Evolutionary conservation across 2,113 vertebrate species (phyloP), one percentile per base, ranked within the genome.

Genomic region (Cochlearius cochlearius): DNA sequence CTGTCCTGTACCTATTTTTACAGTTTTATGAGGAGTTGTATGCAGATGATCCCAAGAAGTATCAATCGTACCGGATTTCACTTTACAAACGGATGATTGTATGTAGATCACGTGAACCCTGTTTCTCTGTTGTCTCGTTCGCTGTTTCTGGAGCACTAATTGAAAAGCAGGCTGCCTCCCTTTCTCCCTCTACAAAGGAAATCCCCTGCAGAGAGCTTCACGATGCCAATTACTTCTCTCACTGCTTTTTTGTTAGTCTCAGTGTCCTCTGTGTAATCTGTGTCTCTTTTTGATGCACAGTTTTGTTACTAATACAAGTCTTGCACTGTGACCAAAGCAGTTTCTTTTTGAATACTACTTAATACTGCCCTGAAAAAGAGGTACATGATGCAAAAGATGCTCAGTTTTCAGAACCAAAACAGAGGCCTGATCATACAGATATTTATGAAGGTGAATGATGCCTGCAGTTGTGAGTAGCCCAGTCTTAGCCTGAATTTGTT

Each of bases 11-110:
- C 98, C 98, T 98, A 88, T 98, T 98, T 98, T 99, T 98, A 96
- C 98, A 99, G 98, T 99, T 98, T 99, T 99, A 98, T 99, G 99
- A 99, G 99, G 99, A 99, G 96, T 98, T 99, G 98, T 98, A 98
- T 98, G 98, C 99, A 96, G 99, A 99, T 95, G 99, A 99, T 93
- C 99, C 99, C 97, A 98, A 98, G 98, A 99, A 99, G 97, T 99
- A 99, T 98, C 98, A 98, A 45, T 98, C 98, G 92, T 98, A 98
- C 97, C 99, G 99, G 99, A 99, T 99, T 98, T 98, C 98, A 98
- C 98, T 99, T 97, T 99, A 99, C 98, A 99, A 98, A 91, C 98
- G 99, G 98, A 99, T 99, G 98, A 99, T 99, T 99, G 99, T 99
- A 99, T 99, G 99, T 99, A 99, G 98, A 97, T 93, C 95, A 85